These are phyloP conservation scores for Oscarella lobularis DNA, from an alignment of 37 sponge, comb jelly and placozoan genomes.

Conservation along the genomic window DNA sequence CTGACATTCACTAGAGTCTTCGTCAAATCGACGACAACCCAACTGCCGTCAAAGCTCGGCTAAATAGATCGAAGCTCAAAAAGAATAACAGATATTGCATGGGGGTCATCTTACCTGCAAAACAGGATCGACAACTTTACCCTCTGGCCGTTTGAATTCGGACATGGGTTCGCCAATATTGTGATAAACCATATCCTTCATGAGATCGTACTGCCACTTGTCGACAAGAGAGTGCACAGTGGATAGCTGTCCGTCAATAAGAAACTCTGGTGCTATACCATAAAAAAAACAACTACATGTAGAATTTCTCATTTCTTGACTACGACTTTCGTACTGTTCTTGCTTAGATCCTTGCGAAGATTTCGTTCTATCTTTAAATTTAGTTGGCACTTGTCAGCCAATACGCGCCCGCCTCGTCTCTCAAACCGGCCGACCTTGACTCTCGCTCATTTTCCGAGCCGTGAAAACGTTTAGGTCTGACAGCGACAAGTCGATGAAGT, in stretches of 20 bases:
- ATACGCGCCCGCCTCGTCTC: constrained; percentile 16
- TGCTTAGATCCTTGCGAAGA: constrained; percentile 67
- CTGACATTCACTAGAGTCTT: neutral
- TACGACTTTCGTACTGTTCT: too few species aligned
- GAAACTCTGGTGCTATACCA: constrained; percentile 66
- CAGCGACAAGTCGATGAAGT: constrained; percentile 51
- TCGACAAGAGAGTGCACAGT: constrained; percentile 67
- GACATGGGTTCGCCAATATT: constrained; percentile 82
- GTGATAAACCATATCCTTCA: constrained; percentile 79
- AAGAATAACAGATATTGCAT: too few species aligned
- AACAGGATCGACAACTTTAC: constrained; percentile 66
- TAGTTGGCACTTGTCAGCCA: constrained; percentile 69
- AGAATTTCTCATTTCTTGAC: too few species aligned
- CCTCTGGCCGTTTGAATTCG: constrained; percentile 81
- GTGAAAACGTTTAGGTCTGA: constrained; percentile 83
- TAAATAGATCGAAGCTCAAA: neutral
- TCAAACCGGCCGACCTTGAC: neutral
- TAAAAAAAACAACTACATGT: too few species aligned
- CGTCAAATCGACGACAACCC: neutral
- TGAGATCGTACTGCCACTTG: constrained; percentile 62
- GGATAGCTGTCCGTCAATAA: constrained; percentile 46
- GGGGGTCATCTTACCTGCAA: too few species aligned
- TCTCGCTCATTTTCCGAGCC: constrained; percentile 14
- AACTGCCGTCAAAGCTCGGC: neutral
- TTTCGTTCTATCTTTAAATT: constrained; percentile 73